Evolutionary conservation across 1,140 invertebrate species (phyloP), one percentile per base, ranked within the genome.

Genomic region (Archegozetes longisetosus): DNA sequence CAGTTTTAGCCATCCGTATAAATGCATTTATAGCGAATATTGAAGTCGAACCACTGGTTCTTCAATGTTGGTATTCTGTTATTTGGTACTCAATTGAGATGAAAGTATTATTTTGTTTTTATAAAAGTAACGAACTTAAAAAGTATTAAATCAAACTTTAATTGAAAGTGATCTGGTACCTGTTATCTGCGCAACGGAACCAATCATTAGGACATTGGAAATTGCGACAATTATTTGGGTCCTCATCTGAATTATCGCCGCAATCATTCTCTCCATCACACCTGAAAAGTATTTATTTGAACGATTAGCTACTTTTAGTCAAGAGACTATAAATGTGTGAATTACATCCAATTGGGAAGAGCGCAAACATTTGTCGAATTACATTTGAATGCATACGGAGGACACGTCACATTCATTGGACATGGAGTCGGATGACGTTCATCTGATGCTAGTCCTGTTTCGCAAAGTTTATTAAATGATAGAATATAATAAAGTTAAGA

Each of bases 191-290:
- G 50, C 57, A 58, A 3, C 57, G 12, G 24, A 58, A 58, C 57
- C 57, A 58, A 53, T 58, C 57, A 1, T 58, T 47, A 22, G 57
- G 57, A 58, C 57, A 58, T 29, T 58, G 9, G 48, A 58, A 58
- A 25, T 58, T 58, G n/a, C 50, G 49, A 25, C 51, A 58, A 27
- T 58, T 58, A 12, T 51, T 47, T 20, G 22, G 13, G 27, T 58
- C 47, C 17, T 58, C 57, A 46, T 58, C 57, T n/a, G 54, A 55
- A 23, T 58, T 58, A 24, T 58, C 57, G 6, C 57, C 57, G 49
- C 57, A 58, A 51, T 58, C 57, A 46, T 58, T 40, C 12, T 40
- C 32, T 17, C 54, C 54, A 22, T 55, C 54, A 24, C 54, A 55
- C 25, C n/a, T 20, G 3, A 51, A 6, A 22, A 9, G 24, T 20